Evolutionary conservation across 1,140 invertebrate genomes (phyloP).

Genomic region (Popillia japonica): DNA sequence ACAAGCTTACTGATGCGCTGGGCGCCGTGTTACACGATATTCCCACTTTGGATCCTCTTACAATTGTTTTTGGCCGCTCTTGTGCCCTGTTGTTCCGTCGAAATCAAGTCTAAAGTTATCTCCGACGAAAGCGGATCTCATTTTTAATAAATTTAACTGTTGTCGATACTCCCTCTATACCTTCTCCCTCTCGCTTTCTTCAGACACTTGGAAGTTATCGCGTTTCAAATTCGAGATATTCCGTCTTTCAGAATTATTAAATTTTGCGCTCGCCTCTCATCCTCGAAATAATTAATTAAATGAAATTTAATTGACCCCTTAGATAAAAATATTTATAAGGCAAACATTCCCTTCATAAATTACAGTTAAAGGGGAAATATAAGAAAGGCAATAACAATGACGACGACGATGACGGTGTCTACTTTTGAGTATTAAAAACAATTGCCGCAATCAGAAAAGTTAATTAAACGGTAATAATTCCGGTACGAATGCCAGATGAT

Average conservation of each 20-base stretch:
- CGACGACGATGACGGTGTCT: not conserved
- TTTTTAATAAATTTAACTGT: conserved; percentile 12
- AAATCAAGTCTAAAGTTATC: conserved; percentile 11
- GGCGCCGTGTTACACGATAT: not conserved
- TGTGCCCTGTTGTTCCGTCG: not conserved
- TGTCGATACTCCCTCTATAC: not conserved
- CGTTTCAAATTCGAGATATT: conserved; percentile 1
- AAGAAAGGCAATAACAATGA: not conserved
- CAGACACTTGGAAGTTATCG: not conserved
- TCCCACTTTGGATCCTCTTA: conserved; percentile 40
- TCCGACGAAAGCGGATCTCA: not conserved
- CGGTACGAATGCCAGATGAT: no score
- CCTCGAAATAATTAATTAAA: not conserved
- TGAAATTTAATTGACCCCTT: conserved; percentile 4
- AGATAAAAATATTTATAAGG: not conserved
- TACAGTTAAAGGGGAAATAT: not conserved
- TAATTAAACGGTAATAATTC: no score
- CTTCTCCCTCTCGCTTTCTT: not conserved
- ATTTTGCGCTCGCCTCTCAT: not conserved
- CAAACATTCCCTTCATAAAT: not conserved
- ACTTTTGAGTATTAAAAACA: not conserved
- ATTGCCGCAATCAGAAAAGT: not conserved
- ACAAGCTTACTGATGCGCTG: not conserved
- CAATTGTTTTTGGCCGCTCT: conserved; percentile 41
- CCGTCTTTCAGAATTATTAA: conserved; percentile 5